Conservation (phyloP, 2,113 vertebrate genomes). For the Elanus axillaris region DNA sequence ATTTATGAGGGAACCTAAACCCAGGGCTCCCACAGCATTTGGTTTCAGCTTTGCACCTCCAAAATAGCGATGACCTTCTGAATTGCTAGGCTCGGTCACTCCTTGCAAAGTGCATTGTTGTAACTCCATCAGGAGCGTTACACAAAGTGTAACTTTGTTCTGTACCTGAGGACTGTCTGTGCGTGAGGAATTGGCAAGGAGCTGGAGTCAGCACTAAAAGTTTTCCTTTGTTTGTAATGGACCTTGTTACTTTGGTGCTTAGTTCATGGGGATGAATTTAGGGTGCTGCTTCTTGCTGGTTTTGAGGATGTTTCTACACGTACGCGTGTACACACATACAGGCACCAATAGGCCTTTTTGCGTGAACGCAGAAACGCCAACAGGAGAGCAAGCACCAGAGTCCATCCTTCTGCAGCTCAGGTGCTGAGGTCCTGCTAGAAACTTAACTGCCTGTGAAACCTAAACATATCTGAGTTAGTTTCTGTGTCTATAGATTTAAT, state of each 20-base stretch:
- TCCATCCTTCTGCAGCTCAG: background rate
- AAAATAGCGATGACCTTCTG: too few relatives aligned
- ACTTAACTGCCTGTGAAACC: background rate
- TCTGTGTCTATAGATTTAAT: background rate
- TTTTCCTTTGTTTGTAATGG: background rate
- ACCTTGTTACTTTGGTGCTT: background rate
- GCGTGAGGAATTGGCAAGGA: background rate
- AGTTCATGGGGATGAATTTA: background rate
- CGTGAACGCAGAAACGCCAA: background rate
- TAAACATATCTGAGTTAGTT: background rate
- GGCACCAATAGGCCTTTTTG: background rate
- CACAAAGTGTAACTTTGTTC: background rate
- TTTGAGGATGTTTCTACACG: background rate
- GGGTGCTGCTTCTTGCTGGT: background rate
- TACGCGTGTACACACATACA: fast-evolving
- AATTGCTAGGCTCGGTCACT: background rate
- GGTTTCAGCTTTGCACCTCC: background rate
- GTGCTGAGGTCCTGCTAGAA: background rate
- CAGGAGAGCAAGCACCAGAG: background rate
- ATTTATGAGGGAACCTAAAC: background rate
- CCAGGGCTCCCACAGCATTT: background rate
- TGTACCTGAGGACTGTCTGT: background rate
- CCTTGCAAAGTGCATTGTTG: background rate
- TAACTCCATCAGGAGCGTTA: background rate
- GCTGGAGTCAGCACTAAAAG: background rate